Percentiles rank a stretch among this genome's conserved stretches.
Evolutionary conservation across 2,797 vertebrate species (phyloP).

Genomic region (Lepus townsendii): DNA sequence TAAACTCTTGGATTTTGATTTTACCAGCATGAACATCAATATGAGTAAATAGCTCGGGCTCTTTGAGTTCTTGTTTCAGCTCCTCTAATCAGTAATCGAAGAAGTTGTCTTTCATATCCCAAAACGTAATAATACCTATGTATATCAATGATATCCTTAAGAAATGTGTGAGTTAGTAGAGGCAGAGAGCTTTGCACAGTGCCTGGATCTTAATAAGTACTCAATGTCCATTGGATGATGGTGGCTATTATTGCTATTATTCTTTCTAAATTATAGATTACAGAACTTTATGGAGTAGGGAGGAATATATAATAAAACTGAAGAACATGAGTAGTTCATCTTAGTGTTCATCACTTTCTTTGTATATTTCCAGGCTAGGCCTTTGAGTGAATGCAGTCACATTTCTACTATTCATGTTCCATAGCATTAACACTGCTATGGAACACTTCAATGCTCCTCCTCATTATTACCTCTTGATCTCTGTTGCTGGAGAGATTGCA

Average conservation of each 20-base stretch:
- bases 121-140: constrained; percentile 25
- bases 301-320: background rate
- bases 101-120: background rate
- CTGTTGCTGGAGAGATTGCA: background rate
- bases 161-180: background rate
- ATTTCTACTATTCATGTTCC: background rate
- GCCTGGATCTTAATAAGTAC: background rate
- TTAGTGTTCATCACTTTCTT: background rate
- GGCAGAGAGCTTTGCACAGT: background rate
- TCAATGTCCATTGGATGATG: background rate
- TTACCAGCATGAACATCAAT: background rate
- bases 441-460: background rate
- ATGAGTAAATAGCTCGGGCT: background rate
- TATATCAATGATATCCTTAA: background rate
- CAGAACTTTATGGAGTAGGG: background rate
- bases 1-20: constrained; percentile 39
- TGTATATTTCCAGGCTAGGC: background rate
- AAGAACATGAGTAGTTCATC: background rate
- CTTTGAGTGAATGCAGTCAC: background rate
- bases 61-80: background rate
- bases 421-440: too few relatives aligned
- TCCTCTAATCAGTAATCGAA: constrained; percentile 10
- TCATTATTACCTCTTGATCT: background rate
- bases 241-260: background rate
- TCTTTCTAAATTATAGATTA: constrained; percentile 13